These are phyloP conservation scores for Eurystomus gularis DNA, from an alignment of 2,113 vertebrate genomes.

Conservation along the genomic window DNA sequence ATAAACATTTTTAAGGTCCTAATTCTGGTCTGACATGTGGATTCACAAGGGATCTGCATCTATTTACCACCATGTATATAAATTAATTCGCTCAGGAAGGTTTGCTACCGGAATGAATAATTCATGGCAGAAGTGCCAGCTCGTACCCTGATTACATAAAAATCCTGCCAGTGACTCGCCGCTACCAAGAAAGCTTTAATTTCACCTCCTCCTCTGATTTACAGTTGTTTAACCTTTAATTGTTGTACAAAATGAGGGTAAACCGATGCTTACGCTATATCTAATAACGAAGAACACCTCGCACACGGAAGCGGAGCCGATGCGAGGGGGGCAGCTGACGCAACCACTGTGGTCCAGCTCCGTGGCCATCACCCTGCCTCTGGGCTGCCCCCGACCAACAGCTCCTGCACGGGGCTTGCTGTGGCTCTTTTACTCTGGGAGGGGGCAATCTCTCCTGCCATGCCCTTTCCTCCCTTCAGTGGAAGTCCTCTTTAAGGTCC, in stretches of 20 bases:
- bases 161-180: neutral
- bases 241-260: conserved; percentile 20
- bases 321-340: accelerated
- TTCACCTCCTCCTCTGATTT: conserved; percentile 42
- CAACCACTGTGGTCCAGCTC: neutral
- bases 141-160: conserved; percentile 55
- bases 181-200: conserved; percentile 28
- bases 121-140: conserved; percentile 50
- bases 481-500: no score
- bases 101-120: conserved; percentile 67
- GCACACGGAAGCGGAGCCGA: accelerated
- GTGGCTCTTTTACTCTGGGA: accelerated
- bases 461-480: accelerated
- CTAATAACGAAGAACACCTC: neutral
- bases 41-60: conserved; percentile 62
- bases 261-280: neutral
- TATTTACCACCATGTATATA: conserved; percentile 63
- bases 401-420: neutral
- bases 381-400: neutral
- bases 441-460: accelerated
- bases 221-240: conserved; percentile 60
- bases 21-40: conserved; percentile 51
- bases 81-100: conserved; percentile 66
- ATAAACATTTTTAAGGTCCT: conserved; percentile 65
- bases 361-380: neutral